These are phyloP conservation scores for Lithophane semibrunnea DNA, from an alignment of 2,888 invertebrate genomes.

Conservation along the genomic window DNA sequence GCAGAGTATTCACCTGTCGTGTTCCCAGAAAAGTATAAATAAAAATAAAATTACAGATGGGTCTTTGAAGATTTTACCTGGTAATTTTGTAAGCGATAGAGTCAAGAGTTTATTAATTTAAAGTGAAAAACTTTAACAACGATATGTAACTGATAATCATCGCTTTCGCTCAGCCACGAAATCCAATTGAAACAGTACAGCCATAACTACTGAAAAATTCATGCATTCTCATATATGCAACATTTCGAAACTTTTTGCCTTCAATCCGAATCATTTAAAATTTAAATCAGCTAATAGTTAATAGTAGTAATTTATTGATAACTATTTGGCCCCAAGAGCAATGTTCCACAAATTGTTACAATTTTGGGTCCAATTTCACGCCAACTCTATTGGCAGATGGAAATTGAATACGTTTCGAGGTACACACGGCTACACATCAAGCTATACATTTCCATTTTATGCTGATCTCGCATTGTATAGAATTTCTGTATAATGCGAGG, in stretches of 20 bases:
- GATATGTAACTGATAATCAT: slow-evolving; percentile 6
- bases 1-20: background rate
- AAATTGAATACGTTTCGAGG: slow-evolving; percentile 24
- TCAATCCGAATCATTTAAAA: slow-evolving; percentile 28
- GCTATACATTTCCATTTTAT: no score
- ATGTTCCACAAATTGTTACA: slow-evolving; percentile 48
- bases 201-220: slow-evolving; percentile 15
- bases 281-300: slow-evolving; percentile 36
- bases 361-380: slow-evolving; percentile 41
- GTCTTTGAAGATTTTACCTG: no score
- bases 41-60: no score
- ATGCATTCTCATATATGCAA: slow-evolving; percentile 17
- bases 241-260: slow-evolving; percentile 14
- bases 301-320: slow-evolving; percentile 40
- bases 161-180: slow-evolving; percentile 13
- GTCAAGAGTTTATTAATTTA: no score
- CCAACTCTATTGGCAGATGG: slow-evolving; percentile 23
- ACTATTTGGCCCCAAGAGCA: slow-evolving; percentile 12
- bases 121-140: background rate
- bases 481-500: no score
- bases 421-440: no score
- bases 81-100: no score
- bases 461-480: no score
- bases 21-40: no score
- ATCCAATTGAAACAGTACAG: slow-evolving; percentile 25